Percentiles rank a stretch among this genome's conserved stretches.
These are phyloP conservation scores for Xiphorhynchus elegans DNA, from an alignment of 2,113 vertebrate genomes.

Conservation along the genomic window DNA sequence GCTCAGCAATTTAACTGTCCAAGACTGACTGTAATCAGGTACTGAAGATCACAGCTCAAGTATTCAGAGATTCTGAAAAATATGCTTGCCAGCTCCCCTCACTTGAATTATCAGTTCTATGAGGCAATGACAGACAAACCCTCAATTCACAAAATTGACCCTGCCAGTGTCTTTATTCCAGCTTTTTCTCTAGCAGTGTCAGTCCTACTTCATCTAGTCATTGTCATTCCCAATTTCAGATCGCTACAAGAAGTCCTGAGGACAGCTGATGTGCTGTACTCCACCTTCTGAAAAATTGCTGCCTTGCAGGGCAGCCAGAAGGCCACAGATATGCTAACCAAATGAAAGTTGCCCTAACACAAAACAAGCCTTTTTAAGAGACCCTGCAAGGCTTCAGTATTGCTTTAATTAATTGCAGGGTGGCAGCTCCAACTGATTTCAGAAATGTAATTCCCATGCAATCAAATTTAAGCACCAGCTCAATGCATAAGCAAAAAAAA, in stretches of 20 bases:
- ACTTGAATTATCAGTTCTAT: background rate
- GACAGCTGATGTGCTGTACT: background rate
- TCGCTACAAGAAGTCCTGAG: background rate
- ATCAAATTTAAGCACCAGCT: background rate
- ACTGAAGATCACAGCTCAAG: background rate
- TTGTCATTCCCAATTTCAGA: background rate
- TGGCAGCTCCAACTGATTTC: background rate
- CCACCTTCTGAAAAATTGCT: background rate
- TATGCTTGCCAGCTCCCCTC: background rate
- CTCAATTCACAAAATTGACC: background rate
- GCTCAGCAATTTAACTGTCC: background rate
- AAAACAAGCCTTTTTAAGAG: background rate
- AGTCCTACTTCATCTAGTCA: background rate
- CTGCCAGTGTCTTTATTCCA: background rate
- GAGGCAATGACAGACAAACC: background rate
- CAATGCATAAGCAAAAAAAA: background rate
- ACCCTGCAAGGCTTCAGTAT: background rate
- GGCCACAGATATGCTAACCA: background rate
- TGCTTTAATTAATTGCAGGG: background rate
- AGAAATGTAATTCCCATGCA: background rate
- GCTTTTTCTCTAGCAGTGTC: background rate
- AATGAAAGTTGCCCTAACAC: background rate
- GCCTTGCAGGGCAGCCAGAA: background rate
- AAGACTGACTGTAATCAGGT: background rate
- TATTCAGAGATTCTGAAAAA: background rate